These are phyloP conservation scores for Coenonympha arcania DNA, from an alignment of 2,888 invertebrate genomes.

Conservation along the genomic window DNA sequence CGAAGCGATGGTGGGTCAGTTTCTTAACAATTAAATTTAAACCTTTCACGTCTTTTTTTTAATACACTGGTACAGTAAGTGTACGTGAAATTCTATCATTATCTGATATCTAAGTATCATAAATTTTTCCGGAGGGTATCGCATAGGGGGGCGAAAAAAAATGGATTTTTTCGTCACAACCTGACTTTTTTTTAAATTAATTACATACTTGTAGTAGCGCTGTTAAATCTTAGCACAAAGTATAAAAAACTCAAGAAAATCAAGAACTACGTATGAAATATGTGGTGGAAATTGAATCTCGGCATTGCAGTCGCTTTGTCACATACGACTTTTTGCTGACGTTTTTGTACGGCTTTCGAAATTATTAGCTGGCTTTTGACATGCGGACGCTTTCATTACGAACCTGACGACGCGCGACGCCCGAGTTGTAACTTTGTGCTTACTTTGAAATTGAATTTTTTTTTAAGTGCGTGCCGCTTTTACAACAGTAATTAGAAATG, in stretches of 20 bases:
- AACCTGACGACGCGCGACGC: slow-evolving; percentile 6
- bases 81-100: too few species aligned
- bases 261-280: slow-evolving; percentile 36
- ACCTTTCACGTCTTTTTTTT: too few species aligned
- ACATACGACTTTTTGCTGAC: slow-evolving; percentile 28
- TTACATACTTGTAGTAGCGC: slow-evolving; percentile 1
- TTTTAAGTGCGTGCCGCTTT: not conserved
- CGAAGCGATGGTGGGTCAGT: too few species aligned
- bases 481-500: too few species aligned
- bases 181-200: not conserved
- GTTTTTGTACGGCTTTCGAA: slow-evolving; percentile 18
- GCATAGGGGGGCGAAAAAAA: too few species aligned
- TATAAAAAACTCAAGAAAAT: slow-evolving; percentile 32
- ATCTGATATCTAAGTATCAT: too few species aligned
- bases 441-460: not conserved
- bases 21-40: too few species aligned
- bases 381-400: slow-evolving; percentile 14
- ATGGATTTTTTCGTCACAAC: not conserved
- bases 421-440: not conserved
- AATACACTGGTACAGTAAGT: too few species aligned
- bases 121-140: too few species aligned
- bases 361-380: slow-evolving; percentile 17
- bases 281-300: slow-evolving; percentile 43
- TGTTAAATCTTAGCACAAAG: slow-evolving; percentile 21
- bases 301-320: slow-evolving; percentile 28